Conservation (phyloP, 2,113 vertebrate genomes). For the Vanacampus margaritifer region DNA sequence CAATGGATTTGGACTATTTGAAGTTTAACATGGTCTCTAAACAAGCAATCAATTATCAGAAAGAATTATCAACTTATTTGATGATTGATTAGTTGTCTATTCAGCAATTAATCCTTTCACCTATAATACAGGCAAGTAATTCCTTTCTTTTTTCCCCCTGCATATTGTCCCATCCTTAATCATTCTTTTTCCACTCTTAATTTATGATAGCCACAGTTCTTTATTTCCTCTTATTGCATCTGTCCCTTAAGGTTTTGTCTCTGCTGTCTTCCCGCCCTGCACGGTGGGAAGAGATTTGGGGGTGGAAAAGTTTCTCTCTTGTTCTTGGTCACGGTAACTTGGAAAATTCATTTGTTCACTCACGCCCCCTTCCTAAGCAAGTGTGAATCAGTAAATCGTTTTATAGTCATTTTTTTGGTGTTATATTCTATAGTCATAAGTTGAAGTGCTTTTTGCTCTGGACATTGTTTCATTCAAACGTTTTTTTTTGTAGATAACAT, state of each 20-base stretch:
- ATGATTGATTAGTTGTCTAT: too few relatives aligned
- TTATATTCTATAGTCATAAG: background rate
- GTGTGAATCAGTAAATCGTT: too few relatives aligned
- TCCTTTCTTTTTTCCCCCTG: background rate
- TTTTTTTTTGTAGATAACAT: background rate
- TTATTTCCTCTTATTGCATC: slow-evolving; percentile 3
- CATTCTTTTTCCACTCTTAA: background rate
- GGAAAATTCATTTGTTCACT: slow-evolving; percentile 45
- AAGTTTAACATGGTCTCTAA: too few relatives aligned
- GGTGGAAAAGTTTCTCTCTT: slow-evolving; percentile 12
- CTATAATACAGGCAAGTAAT: background rate
- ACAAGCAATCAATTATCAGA: too few relatives aligned
- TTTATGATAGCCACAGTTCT: background rate
- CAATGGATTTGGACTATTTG: too few relatives aligned
- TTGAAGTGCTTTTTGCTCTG: background rate
- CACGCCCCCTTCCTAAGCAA: slow-evolving; percentile 6
- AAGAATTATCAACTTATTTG: too few relatives aligned
- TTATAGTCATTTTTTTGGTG: too few relatives aligned
- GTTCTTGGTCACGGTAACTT: slow-evolving; percentile 34
- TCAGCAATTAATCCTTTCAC: too few relatives aligned
- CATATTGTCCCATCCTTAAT: background rate
- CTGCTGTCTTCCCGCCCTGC: slow-evolving; percentile 9
- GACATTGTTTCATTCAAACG: background rate
- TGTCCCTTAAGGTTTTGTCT: slow-evolving; percentile 16
- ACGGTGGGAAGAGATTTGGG: slow-evolving; percentile 10